phyloP scores from a whole-genome alignment of 2,113 vertebrate genomes.

The Hippocampus comes region DNA sequence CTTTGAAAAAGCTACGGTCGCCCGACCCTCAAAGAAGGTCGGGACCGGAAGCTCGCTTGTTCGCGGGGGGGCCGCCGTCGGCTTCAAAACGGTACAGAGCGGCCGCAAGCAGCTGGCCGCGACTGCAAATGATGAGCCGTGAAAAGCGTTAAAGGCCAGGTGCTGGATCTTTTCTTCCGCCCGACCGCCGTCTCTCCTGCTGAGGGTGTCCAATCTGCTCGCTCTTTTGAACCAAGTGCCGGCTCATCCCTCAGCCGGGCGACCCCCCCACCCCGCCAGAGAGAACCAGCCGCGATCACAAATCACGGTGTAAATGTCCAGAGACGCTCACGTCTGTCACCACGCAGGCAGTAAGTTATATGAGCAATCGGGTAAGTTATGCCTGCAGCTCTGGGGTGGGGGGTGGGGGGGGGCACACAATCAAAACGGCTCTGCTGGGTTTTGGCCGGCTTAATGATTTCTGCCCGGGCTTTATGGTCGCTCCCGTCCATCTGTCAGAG shows the following conservation, averaged over 20 bases:
- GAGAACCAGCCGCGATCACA: constrained; percentile 42
- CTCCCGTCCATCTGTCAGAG: constrained; percentile 64
- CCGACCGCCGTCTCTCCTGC: constrained; percentile 45
- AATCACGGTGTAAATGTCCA: constrained; percentile 56
- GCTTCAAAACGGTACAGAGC: constrained; percentile 40
- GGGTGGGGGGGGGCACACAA: constrained; percentile 33
- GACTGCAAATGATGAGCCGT: constrained; percentile 62
- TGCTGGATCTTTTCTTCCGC: constrained; percentile 56
- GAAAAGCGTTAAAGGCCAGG: constrained; percentile 68
- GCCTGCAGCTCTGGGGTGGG: constrained; percentile 32
- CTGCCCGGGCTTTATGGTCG: constrained; percentile 58
- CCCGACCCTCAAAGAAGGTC: constrained; percentile 58
- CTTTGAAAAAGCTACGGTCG: constrained; percentile 55
- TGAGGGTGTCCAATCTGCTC: constrained; percentile 51
- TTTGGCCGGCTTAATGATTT: constrained; percentile 65
- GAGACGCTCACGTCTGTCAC: constrained; percentile 49
- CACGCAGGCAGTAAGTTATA: constrained; percentile 52
- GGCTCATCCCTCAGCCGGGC: constrained; percentile 18
- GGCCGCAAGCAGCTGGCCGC: constrained; percentile 25
- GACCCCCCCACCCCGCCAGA: constrained; percentile 18
- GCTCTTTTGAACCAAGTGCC: constrained; percentile 22
- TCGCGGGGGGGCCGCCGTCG: constrained; percentile 28
- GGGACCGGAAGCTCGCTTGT: constrained; percentile 30
- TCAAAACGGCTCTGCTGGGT: constrained; percentile 61
- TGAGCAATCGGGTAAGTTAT: constrained; percentile 58